These are phyloP conservation scores for Pseudanteris insignis DNA, from an alignment of 2,888 invertebrate genomes.

Conservation along the genomic window DNA sequence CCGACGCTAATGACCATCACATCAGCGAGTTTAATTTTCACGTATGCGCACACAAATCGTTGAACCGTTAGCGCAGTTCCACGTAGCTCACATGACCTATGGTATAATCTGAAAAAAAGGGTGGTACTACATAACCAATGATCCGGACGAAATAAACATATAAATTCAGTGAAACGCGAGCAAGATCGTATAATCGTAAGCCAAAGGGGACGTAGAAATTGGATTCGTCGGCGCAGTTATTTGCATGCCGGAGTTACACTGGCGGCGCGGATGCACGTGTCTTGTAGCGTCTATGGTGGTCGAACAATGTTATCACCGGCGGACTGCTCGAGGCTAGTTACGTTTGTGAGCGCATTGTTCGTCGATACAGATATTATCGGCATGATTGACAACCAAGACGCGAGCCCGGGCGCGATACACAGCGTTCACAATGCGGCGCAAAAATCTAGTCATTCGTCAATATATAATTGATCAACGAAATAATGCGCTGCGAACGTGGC, in stretches of 20 bases:
- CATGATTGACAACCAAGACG: constrained; percentile 30
- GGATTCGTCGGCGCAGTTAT: not conserved
- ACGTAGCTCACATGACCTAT: no score
- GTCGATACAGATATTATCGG: constrained; percentile 26
- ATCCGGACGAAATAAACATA: not conserved
- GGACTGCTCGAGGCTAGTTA: constrained; percentile 30
- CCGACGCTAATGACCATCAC: no score
- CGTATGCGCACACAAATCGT: no score
- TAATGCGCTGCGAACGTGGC: no score
- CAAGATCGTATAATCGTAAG: constrained; percentile 1
- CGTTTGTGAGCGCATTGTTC: constrained; percentile 25
- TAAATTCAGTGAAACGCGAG: not conserved
- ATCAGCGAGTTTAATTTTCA: no score
- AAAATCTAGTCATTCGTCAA: constrained; percentile 32
- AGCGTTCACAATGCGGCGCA: constrained; percentile 9
- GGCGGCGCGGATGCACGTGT: constrained; percentile 7
- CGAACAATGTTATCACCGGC: constrained; percentile 29
- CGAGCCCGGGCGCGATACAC: constrained; percentile 11
- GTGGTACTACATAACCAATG: no score
- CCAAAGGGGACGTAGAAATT: constrained; percentile 1
- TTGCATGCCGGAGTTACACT: constrained; percentile 3
- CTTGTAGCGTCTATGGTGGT: constrained; percentile 6
- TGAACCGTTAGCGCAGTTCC: no score
- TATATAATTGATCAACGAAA: constrained; percentile 25
- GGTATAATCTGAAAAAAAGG: no score